Evolutionary conservation across 2,113 vertebrate species (phyloP).

Genomic region (Chascanopsetta lugubris): DNA sequence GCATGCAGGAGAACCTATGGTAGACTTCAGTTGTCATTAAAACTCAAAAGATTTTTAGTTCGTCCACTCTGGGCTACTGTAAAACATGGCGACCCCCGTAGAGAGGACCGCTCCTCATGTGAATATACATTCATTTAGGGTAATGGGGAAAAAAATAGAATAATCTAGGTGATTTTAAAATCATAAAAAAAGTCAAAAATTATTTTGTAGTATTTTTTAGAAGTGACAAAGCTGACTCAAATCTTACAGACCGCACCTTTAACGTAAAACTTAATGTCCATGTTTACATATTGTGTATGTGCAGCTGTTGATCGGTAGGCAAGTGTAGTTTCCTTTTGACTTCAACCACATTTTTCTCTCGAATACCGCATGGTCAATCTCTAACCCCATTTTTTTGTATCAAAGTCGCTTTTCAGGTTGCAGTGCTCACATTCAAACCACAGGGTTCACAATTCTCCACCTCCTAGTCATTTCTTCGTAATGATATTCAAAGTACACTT

Average conservation of each 20-base stretch:
- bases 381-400: slow-evolving; percentile 51
- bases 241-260: too few species aligned
- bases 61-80: too few species aligned
- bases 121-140: too few species aligned
- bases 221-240: background rate
- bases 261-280: slow-evolving; percentile 3
- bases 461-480: background rate
- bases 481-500: background rate
- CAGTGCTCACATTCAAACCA: background rate
- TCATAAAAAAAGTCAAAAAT: slow-evolving; percentile 26
- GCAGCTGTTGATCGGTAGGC: slow-evolving; percentile 13
- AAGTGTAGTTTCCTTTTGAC: slow-evolving; percentile 41
- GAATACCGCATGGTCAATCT: slow-evolving; percentile 51
- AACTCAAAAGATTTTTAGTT: too few species aligned
- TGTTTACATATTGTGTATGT: slow-evolving; percentile 45
- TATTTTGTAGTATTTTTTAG: background rate
- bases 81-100: too few species aligned
- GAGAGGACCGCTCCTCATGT: too few species aligned
- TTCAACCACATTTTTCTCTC: slow-evolving; percentile 63
- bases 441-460: slow-evolving; percentile 10
- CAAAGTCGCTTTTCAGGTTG: slow-evolving; percentile 31
- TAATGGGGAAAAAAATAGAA: too few species aligned
- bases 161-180: too few species aligned
- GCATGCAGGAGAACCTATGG: too few species aligned
- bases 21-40: too few species aligned